Evolutionary conservation across 2,113 vertebrate genomes (phyloP).

Genomic region (Calonectris borealis): DNA sequence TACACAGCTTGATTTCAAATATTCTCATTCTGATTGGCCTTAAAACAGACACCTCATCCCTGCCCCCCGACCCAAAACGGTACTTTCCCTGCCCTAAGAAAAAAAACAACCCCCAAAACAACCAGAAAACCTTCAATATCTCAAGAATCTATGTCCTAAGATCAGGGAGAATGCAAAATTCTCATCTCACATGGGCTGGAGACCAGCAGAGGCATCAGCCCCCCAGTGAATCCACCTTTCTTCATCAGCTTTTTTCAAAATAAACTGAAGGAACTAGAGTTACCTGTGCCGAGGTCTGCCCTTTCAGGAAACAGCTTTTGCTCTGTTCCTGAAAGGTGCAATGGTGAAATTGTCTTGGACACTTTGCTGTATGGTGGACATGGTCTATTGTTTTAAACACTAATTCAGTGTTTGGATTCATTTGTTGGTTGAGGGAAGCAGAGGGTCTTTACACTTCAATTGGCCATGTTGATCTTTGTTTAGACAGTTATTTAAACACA

Average conservation of each 20-base stretch:
- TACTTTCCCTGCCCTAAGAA: background rate
- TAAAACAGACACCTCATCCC: background rate
- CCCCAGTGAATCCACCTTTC: background rate
- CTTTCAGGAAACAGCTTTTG: background rate
- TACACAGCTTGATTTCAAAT: background rate
- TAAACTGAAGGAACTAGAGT: background rate
- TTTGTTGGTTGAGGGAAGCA: background rate
- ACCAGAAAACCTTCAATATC: background rate
- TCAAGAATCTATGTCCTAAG: background rate
- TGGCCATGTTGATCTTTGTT: accelerated
- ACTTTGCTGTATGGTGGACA: accelerated
- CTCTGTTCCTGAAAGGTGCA: background rate
- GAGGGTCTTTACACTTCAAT: accelerated
- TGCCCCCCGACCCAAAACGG: too few species aligned
- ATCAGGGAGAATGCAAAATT: background rate
- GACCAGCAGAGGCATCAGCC: background rate
- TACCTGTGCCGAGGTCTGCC: background rate
- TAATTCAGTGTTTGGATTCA: accelerated
- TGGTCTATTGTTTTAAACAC: accelerated
- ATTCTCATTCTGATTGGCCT: background rate
- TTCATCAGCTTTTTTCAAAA: background rate
- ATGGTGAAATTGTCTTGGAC: accelerated
- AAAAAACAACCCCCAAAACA: background rate
- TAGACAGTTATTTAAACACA: background rate
- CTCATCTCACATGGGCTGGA: accelerated